These are phyloP conservation scores for Eremophila alpestris DNA, from an alignment of 2,797 vertebrate genomes.

Conservation along the genomic window DNA sequence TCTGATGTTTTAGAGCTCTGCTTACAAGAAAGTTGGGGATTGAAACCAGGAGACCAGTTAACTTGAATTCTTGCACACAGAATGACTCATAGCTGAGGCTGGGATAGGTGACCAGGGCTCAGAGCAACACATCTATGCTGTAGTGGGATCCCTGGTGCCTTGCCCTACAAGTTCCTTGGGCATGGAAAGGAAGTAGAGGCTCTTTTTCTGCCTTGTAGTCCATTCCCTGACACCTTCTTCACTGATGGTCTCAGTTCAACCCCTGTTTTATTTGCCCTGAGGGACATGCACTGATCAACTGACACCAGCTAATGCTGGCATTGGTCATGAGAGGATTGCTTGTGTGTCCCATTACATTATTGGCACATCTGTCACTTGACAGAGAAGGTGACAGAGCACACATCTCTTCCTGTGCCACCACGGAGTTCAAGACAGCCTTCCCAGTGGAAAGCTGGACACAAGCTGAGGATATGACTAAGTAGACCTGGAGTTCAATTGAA, in stretches of 20 bases:
- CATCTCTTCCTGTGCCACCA: neutral
- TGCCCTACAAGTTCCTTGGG: neutral
- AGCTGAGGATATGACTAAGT: neutral
- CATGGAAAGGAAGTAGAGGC: neutral
- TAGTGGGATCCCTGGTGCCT: neutral
- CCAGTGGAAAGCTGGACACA: neutral
- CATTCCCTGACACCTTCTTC: neutral
- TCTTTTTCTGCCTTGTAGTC: neutral
- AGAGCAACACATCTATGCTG: neutral
- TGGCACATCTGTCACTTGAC: neutral
- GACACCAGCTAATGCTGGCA: accelerated
- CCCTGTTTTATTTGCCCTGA: neutral
- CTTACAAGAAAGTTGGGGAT: neutral
- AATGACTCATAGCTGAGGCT: neutral
- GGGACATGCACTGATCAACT: neutral
- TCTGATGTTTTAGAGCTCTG: neutral
- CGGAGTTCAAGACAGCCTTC: neutral
- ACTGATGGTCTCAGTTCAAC: neutral
- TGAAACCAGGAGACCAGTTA: neutral
- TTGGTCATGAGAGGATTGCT: neutral
- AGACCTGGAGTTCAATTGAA: neutral
- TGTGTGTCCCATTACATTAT: neutral
- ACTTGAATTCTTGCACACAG: neutral
- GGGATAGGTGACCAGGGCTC: neutral
- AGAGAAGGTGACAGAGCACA: neutral